These are phyloP conservation scores for Elysia crispata DNA, from an alignment of 2,888 invertebrate species.

Conservation along the genomic window DNA sequence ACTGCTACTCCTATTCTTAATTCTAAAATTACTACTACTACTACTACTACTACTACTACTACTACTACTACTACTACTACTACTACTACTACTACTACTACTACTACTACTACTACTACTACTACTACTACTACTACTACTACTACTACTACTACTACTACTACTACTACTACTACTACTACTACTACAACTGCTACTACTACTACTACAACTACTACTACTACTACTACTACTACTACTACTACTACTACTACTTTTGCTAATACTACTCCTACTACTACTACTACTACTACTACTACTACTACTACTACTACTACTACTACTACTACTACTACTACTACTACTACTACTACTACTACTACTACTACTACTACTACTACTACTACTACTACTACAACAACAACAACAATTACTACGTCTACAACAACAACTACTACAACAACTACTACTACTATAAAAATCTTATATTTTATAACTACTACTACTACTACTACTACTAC, in stretches of 20 bases:
- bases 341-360: constrained; percentile 24
- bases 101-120: constrained; percentile 27
- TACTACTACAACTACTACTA: too few species aligned
- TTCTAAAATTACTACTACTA: not conserved
- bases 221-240: constrained; percentile 7
- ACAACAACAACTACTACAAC: constrained; percentile 1
- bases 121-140: not conserved
- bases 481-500: constrained; percentile 9
- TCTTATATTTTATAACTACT: constrained; percentile 2
- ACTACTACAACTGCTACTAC: not conserved
- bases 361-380: not conserved
- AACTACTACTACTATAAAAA: constrained; percentile 9
- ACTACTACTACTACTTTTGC: constrained; percentile 10
- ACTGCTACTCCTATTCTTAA: not conserved
- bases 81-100: constrained; percentile 35
- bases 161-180: not conserved
- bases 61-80: constrained; percentile 29
- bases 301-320: constrained; percentile 16
- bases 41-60: constrained; percentile 27
- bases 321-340: constrained; percentile 15
- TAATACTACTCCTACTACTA: too few species aligned
- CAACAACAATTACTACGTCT: too few species aligned
- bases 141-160: not conserved
- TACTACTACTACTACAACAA: constrained; percentile 2
- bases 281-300: too few species aligned